Base-by-base conservation (phyloP, 2,797 vertebrate species). In the Podarcis lilfordi region DNA sequence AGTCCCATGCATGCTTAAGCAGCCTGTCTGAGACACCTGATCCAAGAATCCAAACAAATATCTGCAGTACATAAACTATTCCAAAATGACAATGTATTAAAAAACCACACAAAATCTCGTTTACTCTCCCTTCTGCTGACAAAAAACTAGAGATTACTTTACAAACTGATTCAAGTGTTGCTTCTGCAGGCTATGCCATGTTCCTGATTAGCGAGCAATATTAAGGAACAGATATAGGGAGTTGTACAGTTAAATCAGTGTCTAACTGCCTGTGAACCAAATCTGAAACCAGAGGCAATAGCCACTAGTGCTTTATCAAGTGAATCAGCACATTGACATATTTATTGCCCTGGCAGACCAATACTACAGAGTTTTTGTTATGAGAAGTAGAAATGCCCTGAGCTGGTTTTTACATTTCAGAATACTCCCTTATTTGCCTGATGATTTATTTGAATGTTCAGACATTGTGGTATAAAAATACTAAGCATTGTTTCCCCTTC, bases 41-140 rank as follows among this genome's bases (percentile, higher is more conserved):
- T 95, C 91, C 92, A 93, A 91, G 8, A 29, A 66, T 90, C 0
- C 1, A 96, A 94, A 89, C 89, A 91, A 86, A 93, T 94, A 86
- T 94, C 90, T 93, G 89, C 95, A 96, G 93, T 92, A 89, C 90
- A 91, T 87, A 94, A 95, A 82, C 87, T 78, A 86, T 91, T 95
- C 92, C 93, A 90, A 95, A 96, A 93, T 88, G 92, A 93, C 91
- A 92, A 89, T 91, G 91, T 69, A 69, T 8, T 29, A 71, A 69
- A 5, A n/a, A 40, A 29, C 8, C 7, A 9, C 25, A 23, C 4
- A 7, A 40, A 59, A 74, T 37, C n/a, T 2, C 5, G 94, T 94
- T 92, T 91, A 92, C 91, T 94, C 94, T 93, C 88, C 83, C 45
- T 87, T 37, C 94, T 94, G 95, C 69, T 0, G 95, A 95, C 91